Conservation (phyloP, 2,888 invertebrate species). For the Megalurothrips usitatus region DNA sequence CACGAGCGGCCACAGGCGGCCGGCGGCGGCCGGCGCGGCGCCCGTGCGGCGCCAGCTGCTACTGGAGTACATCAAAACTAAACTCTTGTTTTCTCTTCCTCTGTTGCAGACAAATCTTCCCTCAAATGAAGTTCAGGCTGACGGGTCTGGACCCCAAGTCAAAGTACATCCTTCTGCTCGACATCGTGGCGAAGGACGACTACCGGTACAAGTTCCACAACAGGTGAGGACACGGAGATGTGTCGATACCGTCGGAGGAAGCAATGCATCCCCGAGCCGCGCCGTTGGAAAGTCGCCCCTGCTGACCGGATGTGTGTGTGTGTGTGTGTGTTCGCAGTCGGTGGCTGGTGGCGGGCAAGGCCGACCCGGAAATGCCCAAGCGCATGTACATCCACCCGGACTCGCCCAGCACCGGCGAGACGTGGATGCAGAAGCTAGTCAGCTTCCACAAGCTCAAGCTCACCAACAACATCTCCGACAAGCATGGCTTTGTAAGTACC, state of each 20-base stretch:
- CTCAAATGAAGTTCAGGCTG: slow-evolving; percentile 98
- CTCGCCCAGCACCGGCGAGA: slow-evolving; percentile 92
- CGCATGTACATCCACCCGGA: slow-evolving; percentile 99
- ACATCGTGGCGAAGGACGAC: slow-evolving; percentile 98
- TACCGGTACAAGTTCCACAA: slow-evolving; percentile 97
- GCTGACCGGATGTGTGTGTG: background rate
- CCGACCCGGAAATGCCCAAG: slow-evolving; percentile 98
- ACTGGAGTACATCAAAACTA: background rate
- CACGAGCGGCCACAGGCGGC: background rate
- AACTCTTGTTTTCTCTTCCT: slow-evolving; percentile 33
- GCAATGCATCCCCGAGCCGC: slow-evolving; percentile 7
- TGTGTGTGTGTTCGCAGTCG: slow-evolving; percentile 56
- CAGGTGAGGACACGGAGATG: slow-evolving; percentile 58
- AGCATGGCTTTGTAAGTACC: slow-evolving; percentile 99
- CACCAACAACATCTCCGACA: slow-evolving; percentile 99
- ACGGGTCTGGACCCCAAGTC: slow-evolving; percentile 97
- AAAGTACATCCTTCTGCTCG: slow-evolving; percentile 97
- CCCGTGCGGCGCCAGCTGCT: background rate
- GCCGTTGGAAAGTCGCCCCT: background rate
- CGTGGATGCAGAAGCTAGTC: slow-evolving; percentile 99
- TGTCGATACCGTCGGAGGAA: background rate
- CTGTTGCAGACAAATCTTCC: slow-evolving; percentile 95
- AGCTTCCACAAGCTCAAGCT: slow-evolving; percentile 99
- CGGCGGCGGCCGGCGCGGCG: no score
- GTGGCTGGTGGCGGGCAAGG: slow-evolving; percentile 98